These are phyloP conservation scores for Argyrosomus japonicus DNA, from an alignment of 2,113 vertebrate genomes.

Conservation along the genomic window DNA sequence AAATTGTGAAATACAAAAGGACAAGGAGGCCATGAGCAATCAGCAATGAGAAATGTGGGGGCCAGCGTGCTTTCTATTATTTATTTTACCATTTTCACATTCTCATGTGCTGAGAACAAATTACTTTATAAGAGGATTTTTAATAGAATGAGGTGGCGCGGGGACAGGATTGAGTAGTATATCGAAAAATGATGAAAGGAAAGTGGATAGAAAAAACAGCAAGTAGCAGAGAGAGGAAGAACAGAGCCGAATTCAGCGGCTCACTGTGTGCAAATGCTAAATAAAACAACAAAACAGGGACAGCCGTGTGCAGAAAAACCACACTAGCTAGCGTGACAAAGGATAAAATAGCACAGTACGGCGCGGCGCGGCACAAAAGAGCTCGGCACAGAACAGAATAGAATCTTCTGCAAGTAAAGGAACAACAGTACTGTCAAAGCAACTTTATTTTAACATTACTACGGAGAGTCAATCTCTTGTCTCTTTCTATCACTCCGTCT, in stretches of 20 bases:
- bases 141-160: slow-evolving; percentile 49
- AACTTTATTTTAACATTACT: slow-evolving; percentile 71
- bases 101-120: slow-evolving; percentile 42
- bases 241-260: background rate
- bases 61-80: slow-evolving; percentile 42
- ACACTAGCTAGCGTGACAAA: background rate
- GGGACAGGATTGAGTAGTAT: slow-evolving; percentile 33
- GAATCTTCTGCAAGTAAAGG: slow-evolving; percentile 38
- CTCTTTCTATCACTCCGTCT: slow-evolving; percentile 40
- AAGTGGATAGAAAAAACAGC: slow-evolving; percentile 1
- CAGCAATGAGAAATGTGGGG: slow-evolving; percentile 14
- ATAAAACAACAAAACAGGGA: slow-evolving; percentile 17
- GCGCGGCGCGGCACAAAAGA: background rate
- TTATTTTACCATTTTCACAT: slow-evolving; percentile 46
- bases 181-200: slow-evolving; percentile 50
- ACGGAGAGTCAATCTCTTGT: slow-evolving; percentile 58
- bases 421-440: slow-evolving; percentile 64
- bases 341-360: background rate
- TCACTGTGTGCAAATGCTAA: background rate
- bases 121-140: slow-evolving; percentile 60
- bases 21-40: slow-evolving; percentile 38
- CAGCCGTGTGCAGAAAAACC: background rate
- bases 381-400: slow-evolving; percentile 3
- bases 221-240: background rate
- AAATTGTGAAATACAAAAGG: slow-evolving; percentile 38